Evolutionary conservation across 1,140 invertebrate genomes (phyloP).

Genomic region (Nymphalis io): DNA sequence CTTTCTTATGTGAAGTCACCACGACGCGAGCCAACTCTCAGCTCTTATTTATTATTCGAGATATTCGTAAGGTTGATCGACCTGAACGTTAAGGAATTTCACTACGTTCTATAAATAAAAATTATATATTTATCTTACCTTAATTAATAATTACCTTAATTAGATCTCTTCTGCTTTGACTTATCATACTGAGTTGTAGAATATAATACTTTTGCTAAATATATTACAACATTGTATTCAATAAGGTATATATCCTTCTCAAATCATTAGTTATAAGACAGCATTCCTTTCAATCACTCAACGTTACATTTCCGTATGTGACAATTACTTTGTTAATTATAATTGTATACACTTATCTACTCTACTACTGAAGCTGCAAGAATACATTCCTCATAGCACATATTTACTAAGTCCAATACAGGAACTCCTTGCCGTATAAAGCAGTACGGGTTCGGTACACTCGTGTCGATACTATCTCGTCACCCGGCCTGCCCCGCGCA

Average conservation of each 20-base stretch:
- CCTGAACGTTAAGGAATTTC: constrained; percentile 6
- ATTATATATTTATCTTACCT: neutral
- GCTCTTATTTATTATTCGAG: constrained; percentile 45
- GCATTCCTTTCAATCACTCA: neutral
- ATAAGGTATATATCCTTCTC: neutral
- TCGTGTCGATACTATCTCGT: constrained; percentile 67
- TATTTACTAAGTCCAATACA: constrained; percentile 34
- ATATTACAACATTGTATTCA: neutral
- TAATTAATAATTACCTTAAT: neutral
- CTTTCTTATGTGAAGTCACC: constrained; percentile 57
- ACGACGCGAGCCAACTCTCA: constrained; percentile 48
- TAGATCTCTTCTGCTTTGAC: neutral
- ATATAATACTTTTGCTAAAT: too few species aligned
- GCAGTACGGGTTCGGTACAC: constrained; percentile 45
- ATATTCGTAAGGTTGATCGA: constrained; percentile 23
- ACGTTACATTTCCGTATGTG: neutral
- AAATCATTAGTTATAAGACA: neutral
- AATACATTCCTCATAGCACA: constrained; percentile 22
- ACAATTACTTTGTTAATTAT: neutral
- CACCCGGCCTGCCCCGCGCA: constrained; percentile 68
- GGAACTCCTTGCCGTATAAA: constrained; percentile 41
- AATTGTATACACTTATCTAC: neutral
- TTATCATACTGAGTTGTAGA: neutral
- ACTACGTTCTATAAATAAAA: constrained; percentile 5
- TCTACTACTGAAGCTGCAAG: constrained; percentile 8